Conservation (phyloP, 2,113 vertebrate genomes). For the Stegastes partitus region DNA sequence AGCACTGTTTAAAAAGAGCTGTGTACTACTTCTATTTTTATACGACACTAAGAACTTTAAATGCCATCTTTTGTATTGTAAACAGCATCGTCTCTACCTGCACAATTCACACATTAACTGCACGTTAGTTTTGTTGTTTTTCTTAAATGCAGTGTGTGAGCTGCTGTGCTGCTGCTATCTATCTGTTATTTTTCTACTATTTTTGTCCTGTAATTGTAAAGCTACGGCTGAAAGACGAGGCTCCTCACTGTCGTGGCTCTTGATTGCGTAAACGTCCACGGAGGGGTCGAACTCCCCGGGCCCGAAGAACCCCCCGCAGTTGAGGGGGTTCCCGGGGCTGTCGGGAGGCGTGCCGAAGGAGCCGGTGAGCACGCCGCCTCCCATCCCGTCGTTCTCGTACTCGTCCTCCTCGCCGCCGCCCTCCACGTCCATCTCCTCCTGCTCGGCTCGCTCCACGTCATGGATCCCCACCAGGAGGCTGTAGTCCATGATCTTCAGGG, state of each 20-base stretch:
- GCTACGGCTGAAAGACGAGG: neutral
- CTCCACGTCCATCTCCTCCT: conserved; percentile 97
- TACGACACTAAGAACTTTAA: too few relatives aligned
- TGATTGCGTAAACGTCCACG: conserved; percentile 96
- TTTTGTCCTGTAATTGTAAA: too few relatives aligned
- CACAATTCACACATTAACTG: too few relatives aligned
- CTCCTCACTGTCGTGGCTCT: conserved; percentile 94
- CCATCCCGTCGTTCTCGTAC: conserved; percentile 90
- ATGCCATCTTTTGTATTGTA: too few relatives aligned
- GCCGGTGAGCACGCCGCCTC: conserved; percentile 86
- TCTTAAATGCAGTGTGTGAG: too few relatives aligned
- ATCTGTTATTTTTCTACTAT: too few relatives aligned
- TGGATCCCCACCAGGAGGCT: conserved; percentile 96
- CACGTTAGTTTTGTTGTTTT: too few relatives aligned
- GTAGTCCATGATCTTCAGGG: conserved; percentile 99
- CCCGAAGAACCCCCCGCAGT: conserved; percentile 92
- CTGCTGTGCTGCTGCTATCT: too few relatives aligned
- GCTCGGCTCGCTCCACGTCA: conserved; percentile 94
- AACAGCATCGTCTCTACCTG: too few relatives aligned
- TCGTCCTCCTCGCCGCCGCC: conserved; percentile 90
- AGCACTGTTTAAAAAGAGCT: too few relatives aligned
- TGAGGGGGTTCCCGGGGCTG: conserved; percentile 93
- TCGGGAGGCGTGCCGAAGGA: conserved; percentile 94
- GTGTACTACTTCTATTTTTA: too few relatives aligned
- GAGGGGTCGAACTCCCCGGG: conserved; percentile 94